Evolutionary conservation across 2,888 invertebrate species (phyloP).

Genomic region (Eupeodes luniger): DNA sequence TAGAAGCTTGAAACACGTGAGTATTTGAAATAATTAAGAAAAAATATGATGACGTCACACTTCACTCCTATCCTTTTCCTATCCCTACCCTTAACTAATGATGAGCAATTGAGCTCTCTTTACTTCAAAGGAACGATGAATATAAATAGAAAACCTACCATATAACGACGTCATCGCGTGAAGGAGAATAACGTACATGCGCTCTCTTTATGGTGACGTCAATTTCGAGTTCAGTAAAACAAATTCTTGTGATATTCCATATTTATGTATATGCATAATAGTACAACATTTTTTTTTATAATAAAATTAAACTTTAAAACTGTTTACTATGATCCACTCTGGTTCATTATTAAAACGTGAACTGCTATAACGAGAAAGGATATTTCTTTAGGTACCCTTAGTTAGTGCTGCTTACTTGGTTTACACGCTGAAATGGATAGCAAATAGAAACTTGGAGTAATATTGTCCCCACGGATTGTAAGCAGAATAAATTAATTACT

Average conservation of each 20-base stretch:
- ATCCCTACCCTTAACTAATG: constrained; percentile 2
- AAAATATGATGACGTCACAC: constrained; percentile 50
- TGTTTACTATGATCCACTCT: no score
- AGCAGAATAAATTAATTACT: constrained; percentile 2
- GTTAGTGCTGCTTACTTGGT: no score
- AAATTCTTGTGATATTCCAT: neutral
- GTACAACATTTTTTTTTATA: no score
- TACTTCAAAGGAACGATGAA: neutral
- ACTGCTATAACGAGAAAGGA: no score
- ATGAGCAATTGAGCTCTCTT: constrained; percentile 23
- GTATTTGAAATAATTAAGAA: constrained; percentile 3
- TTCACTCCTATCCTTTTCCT: constrained; percentile 3
- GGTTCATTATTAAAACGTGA: no score
- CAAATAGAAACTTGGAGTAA: neutral
- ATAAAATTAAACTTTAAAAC: no score
- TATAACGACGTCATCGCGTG: constrained; percentile 39
- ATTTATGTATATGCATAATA: no score
- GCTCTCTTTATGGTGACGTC: constrained; percentile 44
- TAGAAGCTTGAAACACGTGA: constrained; percentile 24
- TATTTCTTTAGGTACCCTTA: no score
- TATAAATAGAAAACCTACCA: neutral
- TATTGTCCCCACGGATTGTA: constrained; percentile 51
- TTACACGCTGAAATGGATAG: neutral
- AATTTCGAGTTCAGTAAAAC: constrained; percentile 34
- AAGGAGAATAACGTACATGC: constrained; percentile 49